Percentiles rank a stretch among this genome's conserved stretches.
Evolutionary conservation across 2,888 invertebrate genomes (phyloP).

Genomic region (Melipona bicolor): DNA sequence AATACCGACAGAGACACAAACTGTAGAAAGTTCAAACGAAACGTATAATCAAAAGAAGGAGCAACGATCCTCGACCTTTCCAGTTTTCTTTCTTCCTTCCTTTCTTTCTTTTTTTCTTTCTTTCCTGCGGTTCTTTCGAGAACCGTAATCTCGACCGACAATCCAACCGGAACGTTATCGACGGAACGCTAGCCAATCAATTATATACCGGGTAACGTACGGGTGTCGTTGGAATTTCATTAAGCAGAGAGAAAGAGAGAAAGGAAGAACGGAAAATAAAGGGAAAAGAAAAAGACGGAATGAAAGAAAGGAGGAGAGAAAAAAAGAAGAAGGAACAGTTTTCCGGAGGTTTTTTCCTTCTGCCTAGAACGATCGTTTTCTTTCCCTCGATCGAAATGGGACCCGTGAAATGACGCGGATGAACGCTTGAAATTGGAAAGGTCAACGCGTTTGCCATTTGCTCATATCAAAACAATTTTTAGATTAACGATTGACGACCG

Average conservation of each 20-base stretch:
- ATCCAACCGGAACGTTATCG: conserved; percentile 22
- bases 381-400: background rate
- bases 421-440: conserved; percentile 70
- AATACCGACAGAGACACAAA: conserved; percentile 47
- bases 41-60: conserved; percentile 64
- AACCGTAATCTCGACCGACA: conserved; percentile 23
- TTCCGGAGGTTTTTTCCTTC: background rate
- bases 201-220: conserved; percentile 18
- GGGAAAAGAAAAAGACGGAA: too few species aligned
- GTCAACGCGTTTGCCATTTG: conserved; percentile 80
- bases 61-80: conserved; percentile 73
- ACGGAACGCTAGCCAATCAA: conserved; percentile 15
- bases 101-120: conserved; percentile 47
- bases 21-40: conserved; percentile 57
- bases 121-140: background rate
- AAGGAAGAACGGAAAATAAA: background rate
- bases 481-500: conserved; percentile 69
- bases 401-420: background rate
- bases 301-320: background rate
- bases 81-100: conserved; percentile 70
- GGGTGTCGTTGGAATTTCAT: conserved; percentile 30
- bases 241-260: conserved; percentile 9
- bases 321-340: background rate
- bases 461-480: conserved; percentile 78
- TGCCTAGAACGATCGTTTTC: background rate